Evolutionary conservation across 2,113 vertebrate species (phyloP).

Genomic region (human (Homo sapiens)): DNA sequence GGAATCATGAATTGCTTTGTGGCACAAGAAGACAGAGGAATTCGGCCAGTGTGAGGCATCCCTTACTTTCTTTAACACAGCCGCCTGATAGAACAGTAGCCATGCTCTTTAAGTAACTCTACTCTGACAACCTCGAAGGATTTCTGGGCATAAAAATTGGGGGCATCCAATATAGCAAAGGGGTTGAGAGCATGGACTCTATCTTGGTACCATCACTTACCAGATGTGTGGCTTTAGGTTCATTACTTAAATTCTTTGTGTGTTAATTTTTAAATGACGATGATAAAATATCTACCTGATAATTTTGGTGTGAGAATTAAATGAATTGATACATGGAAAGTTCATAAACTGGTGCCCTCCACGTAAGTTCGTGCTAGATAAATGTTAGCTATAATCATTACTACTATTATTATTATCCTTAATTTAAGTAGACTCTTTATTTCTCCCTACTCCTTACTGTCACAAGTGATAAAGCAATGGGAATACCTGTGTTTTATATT

Average conservation of each 20-base stretch:
- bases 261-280: not conserved
- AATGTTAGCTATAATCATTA: not conserved
- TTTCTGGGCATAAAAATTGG: not conserved
- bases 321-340: not conserved
- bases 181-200: not conserved
- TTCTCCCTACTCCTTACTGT: not conserved
- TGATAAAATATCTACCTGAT: not conserved
- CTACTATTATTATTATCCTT: not conserved
- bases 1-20: not conserved
- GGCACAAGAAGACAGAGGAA: not conserved
- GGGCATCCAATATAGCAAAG: not conserved
- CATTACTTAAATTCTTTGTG: not conserved
- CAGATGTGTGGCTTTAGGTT: not conserved
- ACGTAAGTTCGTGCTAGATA: not conserved
- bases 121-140: not conserved
- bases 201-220: not conserved
- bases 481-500: not conserved
- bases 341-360: not conserved
- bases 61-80: not conserved
- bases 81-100: not conserved
- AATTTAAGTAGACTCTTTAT: not conserved
- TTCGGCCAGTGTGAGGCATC: not conserved
- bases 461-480: not conserved
- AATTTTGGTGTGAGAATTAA: not conserved
- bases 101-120: not conserved